phyloP scores from a whole-genome alignment of 2,797 vertebrate genomes.

The Mormyrops attenuatus region DNA sequence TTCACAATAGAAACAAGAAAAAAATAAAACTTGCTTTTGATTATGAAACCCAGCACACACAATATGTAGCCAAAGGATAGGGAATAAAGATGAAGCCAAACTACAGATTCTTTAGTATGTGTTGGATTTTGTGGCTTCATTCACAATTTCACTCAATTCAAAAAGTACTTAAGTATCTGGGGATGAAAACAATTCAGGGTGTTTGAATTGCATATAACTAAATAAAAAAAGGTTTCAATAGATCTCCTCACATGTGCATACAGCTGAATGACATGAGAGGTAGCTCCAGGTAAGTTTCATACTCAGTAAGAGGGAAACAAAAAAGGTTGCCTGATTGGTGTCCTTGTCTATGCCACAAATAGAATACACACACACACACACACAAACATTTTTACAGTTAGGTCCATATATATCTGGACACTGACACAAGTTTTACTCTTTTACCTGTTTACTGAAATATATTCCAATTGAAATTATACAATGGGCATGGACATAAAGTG shows the following conservation, averaged over 20 bases:
- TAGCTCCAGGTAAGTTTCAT: background rate
- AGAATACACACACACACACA: background rate
- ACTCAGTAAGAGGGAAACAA: background rate
- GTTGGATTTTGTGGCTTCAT: constrained; percentile 29
- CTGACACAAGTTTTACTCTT: too few species aligned
- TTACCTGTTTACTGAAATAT: too few species aligned
- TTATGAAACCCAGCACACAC: constrained; percentile 34
- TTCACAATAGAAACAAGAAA: constrained; percentile 31
- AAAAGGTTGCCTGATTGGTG: background rate
- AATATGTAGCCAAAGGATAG: constrained; percentile 36
- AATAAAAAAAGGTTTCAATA: background rate
- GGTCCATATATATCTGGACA: too few species aligned
- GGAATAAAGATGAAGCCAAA: constrained; percentile 34
- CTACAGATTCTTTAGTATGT: constrained; percentile 18
- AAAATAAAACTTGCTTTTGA: constrained; percentile 42
- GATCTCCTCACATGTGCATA: background rate
- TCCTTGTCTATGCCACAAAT: background rate
- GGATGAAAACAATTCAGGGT: background rate
- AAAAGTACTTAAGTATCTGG: constrained; percentile 13
- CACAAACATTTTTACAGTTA: background rate
- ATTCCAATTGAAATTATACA: too few species aligned
- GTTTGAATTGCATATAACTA: background rate
- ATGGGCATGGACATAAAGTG: too few species aligned
- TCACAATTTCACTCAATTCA: constrained; percentile 25
- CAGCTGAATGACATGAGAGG: background rate